Conservation (phyloP, 2,113 vertebrate genomes). For the Chloropsis cyanopogon region DNA sequence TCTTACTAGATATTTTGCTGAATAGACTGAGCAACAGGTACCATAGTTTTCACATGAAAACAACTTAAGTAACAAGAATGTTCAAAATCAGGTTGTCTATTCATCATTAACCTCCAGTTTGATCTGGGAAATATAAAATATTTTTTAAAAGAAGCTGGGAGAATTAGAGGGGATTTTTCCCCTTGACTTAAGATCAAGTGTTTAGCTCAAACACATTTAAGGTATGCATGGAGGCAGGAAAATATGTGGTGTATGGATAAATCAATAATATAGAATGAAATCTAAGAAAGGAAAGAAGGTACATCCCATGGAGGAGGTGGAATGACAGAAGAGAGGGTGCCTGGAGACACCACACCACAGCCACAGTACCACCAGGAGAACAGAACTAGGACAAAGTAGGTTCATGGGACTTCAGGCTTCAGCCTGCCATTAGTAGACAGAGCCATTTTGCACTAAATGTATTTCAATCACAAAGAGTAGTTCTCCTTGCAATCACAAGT, state of each 20-base stretch:
- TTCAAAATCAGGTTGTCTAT: background rate
- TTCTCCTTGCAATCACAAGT: background rate
- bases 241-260: background rate
- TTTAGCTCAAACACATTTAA: background rate
- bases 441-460: background rate
- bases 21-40: background rate
- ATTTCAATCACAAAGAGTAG: background rate
- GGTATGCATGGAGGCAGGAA: background rate
- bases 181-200: background rate
- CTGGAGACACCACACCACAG: background rate
- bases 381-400: background rate
- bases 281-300: background rate
- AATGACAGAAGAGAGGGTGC: background rate
- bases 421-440: background rate
- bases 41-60: background rate
- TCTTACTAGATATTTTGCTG: background rate
- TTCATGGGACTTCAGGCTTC: background rate
- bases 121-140: background rate
- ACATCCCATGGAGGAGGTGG: background rate
- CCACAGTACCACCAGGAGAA: background rate
- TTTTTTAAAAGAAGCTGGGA: background rate
- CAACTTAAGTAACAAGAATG: background rate
- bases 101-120: background rate
- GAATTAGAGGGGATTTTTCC: background rate
- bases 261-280: background rate